Evolutionary conservation across 1,140 invertebrate species (phyloP).

Genomic region (Oryctes rhinoceros): DNA sequence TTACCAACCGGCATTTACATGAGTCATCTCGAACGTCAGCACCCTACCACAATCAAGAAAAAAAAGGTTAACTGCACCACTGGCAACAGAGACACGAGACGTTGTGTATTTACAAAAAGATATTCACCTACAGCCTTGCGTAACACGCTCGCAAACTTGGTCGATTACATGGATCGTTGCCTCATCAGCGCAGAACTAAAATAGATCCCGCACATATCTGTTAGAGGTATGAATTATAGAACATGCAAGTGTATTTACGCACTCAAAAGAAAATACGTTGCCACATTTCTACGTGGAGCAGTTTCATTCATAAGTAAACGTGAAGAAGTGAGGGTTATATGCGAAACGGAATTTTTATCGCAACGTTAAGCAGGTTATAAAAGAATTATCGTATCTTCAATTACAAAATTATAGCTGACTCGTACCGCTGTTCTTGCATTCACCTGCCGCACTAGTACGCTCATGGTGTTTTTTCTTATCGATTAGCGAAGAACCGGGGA

Average conservation of each 20-base stretch:
- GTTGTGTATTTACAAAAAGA: conserved; percentile 3
- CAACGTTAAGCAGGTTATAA: background rate
- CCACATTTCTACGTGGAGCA: background rate
- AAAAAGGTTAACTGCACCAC: conserved; percentile 12
- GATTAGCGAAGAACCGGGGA: background rate
- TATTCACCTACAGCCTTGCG: background rate
- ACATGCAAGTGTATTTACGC: background rate
- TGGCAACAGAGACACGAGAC: background rate
- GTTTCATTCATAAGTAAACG: background rate
- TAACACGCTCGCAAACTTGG: background rate
- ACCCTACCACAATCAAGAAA: conserved; percentile 1
- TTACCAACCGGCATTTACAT: background rate
- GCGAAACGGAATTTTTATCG: background rate
- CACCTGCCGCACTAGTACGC: conserved; percentile 3
- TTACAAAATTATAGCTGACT: background rate
- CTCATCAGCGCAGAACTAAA: background rate
- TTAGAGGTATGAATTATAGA: background rate
- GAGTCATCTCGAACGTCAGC: background rate
- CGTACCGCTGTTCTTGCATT: conserved; percentile 3
- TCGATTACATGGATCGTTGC: background rate
- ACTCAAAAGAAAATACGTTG: background rate
- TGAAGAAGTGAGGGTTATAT: background rate
- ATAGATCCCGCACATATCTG: background rate
- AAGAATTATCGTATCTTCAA: conserved; percentile 7
- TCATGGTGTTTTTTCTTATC: background rate